phyloP scores from a whole-genome alignment of 2,888 invertebrate species.

The Agriotes lineatus region DNA sequence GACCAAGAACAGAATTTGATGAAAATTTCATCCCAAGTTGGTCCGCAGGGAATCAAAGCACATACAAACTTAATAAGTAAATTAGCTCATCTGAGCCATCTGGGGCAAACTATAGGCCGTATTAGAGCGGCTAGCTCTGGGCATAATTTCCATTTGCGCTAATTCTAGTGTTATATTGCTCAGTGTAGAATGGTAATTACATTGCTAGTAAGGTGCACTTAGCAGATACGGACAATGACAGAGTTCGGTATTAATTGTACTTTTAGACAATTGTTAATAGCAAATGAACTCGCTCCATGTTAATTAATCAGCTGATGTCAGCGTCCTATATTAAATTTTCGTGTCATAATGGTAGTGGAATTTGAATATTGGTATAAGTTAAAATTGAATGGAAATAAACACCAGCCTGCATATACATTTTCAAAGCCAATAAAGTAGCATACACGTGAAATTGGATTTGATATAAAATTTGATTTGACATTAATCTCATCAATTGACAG shows the following conservation, averaged over 20 bases:
- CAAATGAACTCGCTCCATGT: too few species aligned
- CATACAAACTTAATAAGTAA: slow-evolving; percentile 45
- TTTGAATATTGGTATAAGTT: too few species aligned
- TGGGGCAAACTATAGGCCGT: slow-evolving; percentile 39
- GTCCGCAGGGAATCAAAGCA: slow-evolving; percentile 40
- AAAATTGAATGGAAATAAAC: too few species aligned
- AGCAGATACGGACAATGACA: not conserved
- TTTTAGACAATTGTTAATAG: too few species aligned
- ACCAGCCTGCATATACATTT: too few species aligned
- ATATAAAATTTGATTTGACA: too few species aligned
- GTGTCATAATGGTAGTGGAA: too few species aligned
- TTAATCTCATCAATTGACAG: too few species aligned
- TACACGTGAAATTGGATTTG: too few species aligned
- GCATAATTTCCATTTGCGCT: slow-evolving; percentile 39
- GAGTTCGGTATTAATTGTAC: not conserved
- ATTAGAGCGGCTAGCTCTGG: slow-evolving; percentile 34
- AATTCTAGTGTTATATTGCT: slow-evolving; percentile 32
- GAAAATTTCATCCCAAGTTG: slow-evolving; percentile 40
- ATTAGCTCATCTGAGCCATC: slow-evolving; percentile 42
- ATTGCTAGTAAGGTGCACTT: slow-evolving; percentile 12
- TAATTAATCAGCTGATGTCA: too few species aligned
- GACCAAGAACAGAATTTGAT: slow-evolving; percentile 36
- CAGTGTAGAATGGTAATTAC: slow-evolving; percentile 16
- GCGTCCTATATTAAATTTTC: too few species aligned
- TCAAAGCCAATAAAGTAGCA: too few species aligned